Percentiles rank a stretch among this genome's conserved stretches.
phyloP scores from a whole-genome alignment of 2,888 invertebrate species.

The Abrostola tripartita region DNA sequence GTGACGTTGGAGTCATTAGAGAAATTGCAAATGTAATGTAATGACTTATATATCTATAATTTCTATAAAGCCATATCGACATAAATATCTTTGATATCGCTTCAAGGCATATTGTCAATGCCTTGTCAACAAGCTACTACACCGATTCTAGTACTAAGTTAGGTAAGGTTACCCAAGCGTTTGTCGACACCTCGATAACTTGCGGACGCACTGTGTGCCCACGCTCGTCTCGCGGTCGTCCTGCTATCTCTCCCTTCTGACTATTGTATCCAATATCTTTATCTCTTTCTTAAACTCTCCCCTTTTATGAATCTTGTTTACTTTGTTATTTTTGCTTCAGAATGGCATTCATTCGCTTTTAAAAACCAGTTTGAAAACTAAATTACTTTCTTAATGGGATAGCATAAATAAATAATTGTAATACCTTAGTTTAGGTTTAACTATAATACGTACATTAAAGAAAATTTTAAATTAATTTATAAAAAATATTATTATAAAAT shows the following conservation, averaged over 20 bases:
- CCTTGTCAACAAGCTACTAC: too few species aligned
- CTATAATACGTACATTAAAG: too few species aligned
- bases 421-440: too few species aligned
- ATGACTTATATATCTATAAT: too few species aligned
- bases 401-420: neutral
- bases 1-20: conserved; percentile 27
- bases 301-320: neutral
- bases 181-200: neutral
- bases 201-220: neutral
- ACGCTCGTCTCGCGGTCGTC: neutral
- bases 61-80: too few species aligned
- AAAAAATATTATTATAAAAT: too few species aligned
- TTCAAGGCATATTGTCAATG: too few species aligned
- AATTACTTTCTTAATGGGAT: neutral
- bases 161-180: neutral
- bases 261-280: conserved; percentile 1
- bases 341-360: neutral
- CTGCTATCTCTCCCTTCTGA: neutral
- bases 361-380: too few species aligned
- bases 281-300: conserved; percentile 1
- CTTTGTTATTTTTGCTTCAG: neutral
- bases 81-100: too few species aligned
- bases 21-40: conserved; percentile 14
- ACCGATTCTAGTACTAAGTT: neutral
- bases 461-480: too few species aligned